Evolutionary conservation across 2,797 vertebrate species (phyloP), one percentile per base, ranked within the genome.

Genomic region (Clarias fuscus): DNA sequence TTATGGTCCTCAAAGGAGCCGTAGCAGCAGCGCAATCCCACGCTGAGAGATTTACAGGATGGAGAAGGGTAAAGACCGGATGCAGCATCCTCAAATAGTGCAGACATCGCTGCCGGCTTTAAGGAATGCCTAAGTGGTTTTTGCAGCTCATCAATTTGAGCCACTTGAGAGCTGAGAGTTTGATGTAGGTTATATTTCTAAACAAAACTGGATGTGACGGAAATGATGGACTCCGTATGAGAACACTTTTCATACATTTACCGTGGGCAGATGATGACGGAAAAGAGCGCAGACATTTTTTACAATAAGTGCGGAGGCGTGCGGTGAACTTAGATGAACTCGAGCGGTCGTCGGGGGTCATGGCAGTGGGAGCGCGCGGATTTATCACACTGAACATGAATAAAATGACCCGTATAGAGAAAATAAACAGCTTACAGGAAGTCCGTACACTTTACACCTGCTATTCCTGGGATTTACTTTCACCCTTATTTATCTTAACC

Each of bases 1-100:
- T 88, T 71, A 89, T 89, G 83, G 88, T 88, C 86, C 89, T 91
- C 90, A 88, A 86, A 91, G 86, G 84, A 88, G 84, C 85, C 84
- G 82, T 83, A 87, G 64, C 78, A 62, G 88, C 71, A 59, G 76
- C 84, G 82, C 30, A 83, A 85, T 65, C 56, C 67, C 77, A 70
- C 68, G 27, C 78, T 61, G 71, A 77, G 73, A 85, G 83, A 81
- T 85, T 82, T 75, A 53, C 68, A 85, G 75, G 85, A 40, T 73
- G 70, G 58, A 73, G 48, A 72, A 86, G 85, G 79, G 70, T 73
- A 82, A 82, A 71, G 37, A 71, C 75, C n/a, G 82, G 75, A 68
- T 62, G 64, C 43, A 30, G 83, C 65, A 62, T 80, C 82, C 56
- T 86, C 81, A 48, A 67, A 83, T 76, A 82, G n/a, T 56, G 85